Evolutionary conservation across 2,888 invertebrate species (phyloP).

Genomic region (Dendrolimus pini): DNA sequence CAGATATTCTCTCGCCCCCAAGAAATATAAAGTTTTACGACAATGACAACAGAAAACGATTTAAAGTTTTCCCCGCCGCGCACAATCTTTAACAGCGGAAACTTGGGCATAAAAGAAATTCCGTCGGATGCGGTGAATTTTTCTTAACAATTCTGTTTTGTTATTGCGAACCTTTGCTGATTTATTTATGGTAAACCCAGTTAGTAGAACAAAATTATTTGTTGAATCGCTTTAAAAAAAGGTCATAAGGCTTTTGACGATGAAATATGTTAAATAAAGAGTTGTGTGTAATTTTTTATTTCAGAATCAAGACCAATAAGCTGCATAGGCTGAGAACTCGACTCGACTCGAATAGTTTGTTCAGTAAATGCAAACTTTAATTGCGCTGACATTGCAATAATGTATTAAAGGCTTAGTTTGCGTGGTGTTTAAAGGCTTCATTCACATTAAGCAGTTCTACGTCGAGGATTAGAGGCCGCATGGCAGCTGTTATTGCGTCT

Average conservation of each 20-base stretch:
- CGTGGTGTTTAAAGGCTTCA: background rate
- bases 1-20: background rate
- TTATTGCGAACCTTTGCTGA: background rate
- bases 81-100: slow-evolving; percentile 18
- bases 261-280: no score
- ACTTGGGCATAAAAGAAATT: slow-evolving; percentile 18
- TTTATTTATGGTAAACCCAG: background rate
- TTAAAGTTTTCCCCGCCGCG: slow-evolving; percentile 20
- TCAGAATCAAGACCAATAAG: no score
- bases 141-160: slow-evolving; percentile 2
- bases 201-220: background rate
- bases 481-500: no score
- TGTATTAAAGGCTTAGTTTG: background rate
- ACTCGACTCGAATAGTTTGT: no score
- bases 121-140: slow-evolving; percentile 13
- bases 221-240: no score
- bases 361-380: no score
- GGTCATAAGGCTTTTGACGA: no score
- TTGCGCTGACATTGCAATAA: background rate
- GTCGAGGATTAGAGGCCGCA: background rate
- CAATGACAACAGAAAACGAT: slow-evolving; percentile 16
- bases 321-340: no score
- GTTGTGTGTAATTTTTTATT: no score
- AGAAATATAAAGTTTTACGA: slow-evolving; percentile 15
- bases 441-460: background rate